Base-by-base conservation (phyloP, 2,797 vertebrate species). In the Nyctibius grandis region DNA sequence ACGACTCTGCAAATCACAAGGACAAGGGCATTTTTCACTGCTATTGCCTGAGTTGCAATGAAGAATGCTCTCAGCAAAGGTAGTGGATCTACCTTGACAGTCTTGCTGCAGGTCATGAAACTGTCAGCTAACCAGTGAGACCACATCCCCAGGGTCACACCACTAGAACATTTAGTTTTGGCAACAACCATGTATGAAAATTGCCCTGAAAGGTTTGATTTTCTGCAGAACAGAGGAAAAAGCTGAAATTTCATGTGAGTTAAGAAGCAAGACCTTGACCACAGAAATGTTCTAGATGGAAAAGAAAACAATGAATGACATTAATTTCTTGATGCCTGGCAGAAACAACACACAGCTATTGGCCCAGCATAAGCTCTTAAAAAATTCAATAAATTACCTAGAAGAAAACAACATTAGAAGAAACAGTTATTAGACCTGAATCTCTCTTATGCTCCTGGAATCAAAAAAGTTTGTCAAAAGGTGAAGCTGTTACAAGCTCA, bases 331-430 rank as follows among this genome's bases (percentile, higher is more conserved):
- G 38, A 50, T 48, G 85, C 21, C 17, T 89, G 26, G 50, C 42
- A 91, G 50, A 72, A 59, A 85, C 6, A 73, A 64, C 6, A 68
- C 12, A 25, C 5, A 82, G 40, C 42, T 78, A 33, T 4, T 87
- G 29, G 40, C 14, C 31, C 51, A 78, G 34, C 5, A 84, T 22
- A 81, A 92, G 23, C 18, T 68, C 61, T 76, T 84, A 25, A 59
- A 59, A 15, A 8, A 1, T 1, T 13, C 0, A 0, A 1, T 50
- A 79, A 65, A 14, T 73, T 83, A 89, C 34, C 13, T 70, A 20
- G 14, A 83, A 89, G 15, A 68, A 85, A 82, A 64, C 44, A 61
- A 34, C 42, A 42, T 79, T 50, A 72, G 38, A 60, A 81, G 10
- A 21, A 82, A 50, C 28, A 45, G 9, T 73, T 70, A 67, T 20